Evolutionary conservation across 1,140 invertebrate species (phyloP), one percentile per base, ranked within the genome.

Genomic region (Mamestra configurata): DNA sequence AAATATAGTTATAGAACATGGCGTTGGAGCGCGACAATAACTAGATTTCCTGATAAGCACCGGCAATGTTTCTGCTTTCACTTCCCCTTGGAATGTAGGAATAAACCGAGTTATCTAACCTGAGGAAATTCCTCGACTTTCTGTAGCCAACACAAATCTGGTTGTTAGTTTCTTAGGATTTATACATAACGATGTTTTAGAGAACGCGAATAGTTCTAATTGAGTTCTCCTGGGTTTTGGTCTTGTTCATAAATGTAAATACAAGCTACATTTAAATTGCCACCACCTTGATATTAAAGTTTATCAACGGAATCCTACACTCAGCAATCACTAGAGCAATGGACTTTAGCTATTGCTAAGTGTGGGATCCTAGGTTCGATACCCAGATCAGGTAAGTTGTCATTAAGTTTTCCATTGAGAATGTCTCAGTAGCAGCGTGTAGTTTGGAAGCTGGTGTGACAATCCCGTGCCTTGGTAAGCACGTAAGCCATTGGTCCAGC

Each of bases 11-110:
- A 22, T 22, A 20, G 1, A 40, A 40, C 35, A 31, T 59, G 15
- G 55, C 24, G 13, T 59, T 5, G 13, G 15, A 49, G 40, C 20
- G 13, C 40, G 40, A n/a, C 40, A 31, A 53, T 71, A 71, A 71
- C 68, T 71, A 46, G 24, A 71, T 71, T 70, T 53, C 68, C 68
- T 53, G 68, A 71, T 71, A 71, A 71, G 46, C 66, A 70, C 66
- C 66, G 40, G 22, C 66, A 49, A 70, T 70, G 66, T 70, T 70
- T 70, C 66, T 49, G 66, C 66, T 18, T 27, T 35, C 43, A 70
- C 66, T 70, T 46, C 40, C 40, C 43, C 49, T 24, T 15, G 66
- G 20, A 70, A 49, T 27, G 40, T 49, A 27, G 15, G 24, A 61
- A 61, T 70, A 70, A 70, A 70, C 22, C 66, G 22, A 70, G 40